Evolutionary conservation across 64 coral and sea anemone genomes (phyloP).

Genomic region (Pachyseris speciosa): DNA sequence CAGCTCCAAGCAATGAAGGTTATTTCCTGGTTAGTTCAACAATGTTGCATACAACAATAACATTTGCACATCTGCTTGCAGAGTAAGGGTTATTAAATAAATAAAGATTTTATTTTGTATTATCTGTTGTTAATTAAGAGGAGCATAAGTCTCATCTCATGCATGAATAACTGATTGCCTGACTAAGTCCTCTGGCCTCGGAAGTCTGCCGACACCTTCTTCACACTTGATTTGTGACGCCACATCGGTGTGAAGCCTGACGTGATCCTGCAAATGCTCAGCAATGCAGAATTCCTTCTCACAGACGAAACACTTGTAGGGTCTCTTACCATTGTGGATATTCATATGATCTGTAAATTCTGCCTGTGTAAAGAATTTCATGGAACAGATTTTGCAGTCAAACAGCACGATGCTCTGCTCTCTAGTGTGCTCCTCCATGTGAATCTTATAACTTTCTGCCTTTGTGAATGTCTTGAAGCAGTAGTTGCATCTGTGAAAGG

Average conservation of each 20-base stretch:
- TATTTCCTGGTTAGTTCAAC: too few relatives aligned
- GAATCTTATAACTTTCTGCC: conserved; percentile 65
- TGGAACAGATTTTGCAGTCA: conserved; percentile 85
- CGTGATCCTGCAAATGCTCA: conserved; percentile 80
- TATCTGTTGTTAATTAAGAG: too few relatives aligned
- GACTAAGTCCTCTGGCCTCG: background rate
- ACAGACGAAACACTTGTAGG: conserved; percentile 84
- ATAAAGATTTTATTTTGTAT: too few relatives aligned
- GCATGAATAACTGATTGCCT: conserved; percentile 39
- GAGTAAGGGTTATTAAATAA: too few relatives aligned
- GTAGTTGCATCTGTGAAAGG: conserved; percentile 80
- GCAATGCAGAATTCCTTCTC: conserved; percentile 90
- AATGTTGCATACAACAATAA: too few relatives aligned
- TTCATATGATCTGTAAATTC: conserved; percentile 95
- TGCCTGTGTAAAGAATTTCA: conserved; percentile 53
- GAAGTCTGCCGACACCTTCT: background rate
- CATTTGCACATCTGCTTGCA: too few relatives aligned
- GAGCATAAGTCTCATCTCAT: background rate
- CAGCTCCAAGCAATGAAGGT: too few relatives aligned
- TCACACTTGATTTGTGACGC: background rate
- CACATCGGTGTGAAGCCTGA: conserved; percentile 63
- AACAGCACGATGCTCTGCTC: conserved; percentile 40
- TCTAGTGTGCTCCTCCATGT: conserved; percentile 62
- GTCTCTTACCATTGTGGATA: conserved; percentile 78
- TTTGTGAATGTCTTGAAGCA: conserved; percentile 92